phyloP scores from a whole-genome alignment of 2,797 vertebrate genomes.

The Falco peregrinus region DNA sequence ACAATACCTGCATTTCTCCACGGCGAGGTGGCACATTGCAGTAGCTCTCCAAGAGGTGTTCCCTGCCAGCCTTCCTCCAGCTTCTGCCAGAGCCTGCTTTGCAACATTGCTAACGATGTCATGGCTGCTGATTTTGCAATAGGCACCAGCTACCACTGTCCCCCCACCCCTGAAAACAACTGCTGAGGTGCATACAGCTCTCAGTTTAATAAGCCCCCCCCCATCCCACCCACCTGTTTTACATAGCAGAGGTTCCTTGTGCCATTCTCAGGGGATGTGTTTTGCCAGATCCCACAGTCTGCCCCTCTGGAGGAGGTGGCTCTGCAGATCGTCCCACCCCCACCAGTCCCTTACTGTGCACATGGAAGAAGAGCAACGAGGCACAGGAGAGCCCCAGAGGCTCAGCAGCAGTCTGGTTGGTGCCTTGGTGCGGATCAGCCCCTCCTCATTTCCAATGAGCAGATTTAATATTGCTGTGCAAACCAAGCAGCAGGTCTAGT shows the following conservation, averaged over 20 bases:
- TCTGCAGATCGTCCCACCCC: background rate
- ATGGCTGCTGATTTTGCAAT: accelerated
- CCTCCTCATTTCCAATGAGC: accelerated
- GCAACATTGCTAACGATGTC: background rate
- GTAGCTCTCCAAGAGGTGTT: background rate
- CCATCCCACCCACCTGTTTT: accelerated
- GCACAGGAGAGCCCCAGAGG: background rate
- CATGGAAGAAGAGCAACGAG: accelerated
- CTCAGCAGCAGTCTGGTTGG: background rate
- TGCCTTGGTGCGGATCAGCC: background rate
- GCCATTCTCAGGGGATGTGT: background rate
- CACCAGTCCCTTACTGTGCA: background rate
- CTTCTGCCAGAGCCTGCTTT: background rate
- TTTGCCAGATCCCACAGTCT: background rate
- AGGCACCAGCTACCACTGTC: background rate
- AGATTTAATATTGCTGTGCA: background rate
- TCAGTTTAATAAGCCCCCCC: background rate
- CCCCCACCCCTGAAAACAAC: accelerated
- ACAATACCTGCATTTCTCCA: background rate
- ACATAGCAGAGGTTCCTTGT: background rate
- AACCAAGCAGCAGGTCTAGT: background rate
- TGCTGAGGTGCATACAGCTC: background rate
- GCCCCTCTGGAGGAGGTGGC: background rate
- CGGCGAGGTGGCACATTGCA: background rate
- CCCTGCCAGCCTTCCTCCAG: background rate